These are phyloP conservation scores for Brevimyrus niger DNA, from an alignment of 2,113 vertebrate genomes.

Conservation along the genomic window DNA sequence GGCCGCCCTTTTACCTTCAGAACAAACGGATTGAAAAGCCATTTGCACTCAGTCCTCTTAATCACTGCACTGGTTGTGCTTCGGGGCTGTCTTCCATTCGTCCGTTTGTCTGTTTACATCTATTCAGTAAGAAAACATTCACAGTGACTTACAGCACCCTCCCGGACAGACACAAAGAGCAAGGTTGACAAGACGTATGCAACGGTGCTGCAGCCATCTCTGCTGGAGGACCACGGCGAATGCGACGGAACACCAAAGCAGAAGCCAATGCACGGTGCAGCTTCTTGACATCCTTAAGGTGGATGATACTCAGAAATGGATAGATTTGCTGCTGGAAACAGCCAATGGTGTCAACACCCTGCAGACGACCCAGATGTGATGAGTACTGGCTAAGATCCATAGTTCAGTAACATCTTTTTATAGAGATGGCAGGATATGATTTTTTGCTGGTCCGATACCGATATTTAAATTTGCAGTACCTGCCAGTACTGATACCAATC, in stretches of 20 bases:
- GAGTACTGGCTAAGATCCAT: background rate
- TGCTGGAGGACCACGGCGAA: background rate
- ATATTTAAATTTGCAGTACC: background rate
- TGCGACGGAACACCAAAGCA: background rate
- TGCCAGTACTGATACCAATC: background rate
- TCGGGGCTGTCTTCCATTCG: slow-evolving; percentile 21
- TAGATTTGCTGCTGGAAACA: background rate
- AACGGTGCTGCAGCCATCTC: background rate
- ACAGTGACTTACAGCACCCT: background rate
- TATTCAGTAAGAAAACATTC: background rate
- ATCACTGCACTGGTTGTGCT: slow-evolving; percentile 20
- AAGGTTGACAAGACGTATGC: background rate
- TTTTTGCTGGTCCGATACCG: background rate
- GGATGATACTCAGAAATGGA: background rate
- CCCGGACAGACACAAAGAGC: background rate
- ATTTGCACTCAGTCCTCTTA: slow-evolving; percentile 24
- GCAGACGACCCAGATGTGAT: background rate
- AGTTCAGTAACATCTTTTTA: background rate
- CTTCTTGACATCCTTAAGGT: background rate
- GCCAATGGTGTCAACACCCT: background rate
- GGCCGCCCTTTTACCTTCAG: slow-evolving; percentile 29
- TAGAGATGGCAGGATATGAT: background rate
- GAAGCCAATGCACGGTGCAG: background rate
- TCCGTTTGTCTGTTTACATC: background rate
- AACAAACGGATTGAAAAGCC: slow-evolving; percentile 33